Evolutionary conservation across 1,140 invertebrate genomes (phyloP).

Genomic region (Belonocnema kinseyi): DNA sequence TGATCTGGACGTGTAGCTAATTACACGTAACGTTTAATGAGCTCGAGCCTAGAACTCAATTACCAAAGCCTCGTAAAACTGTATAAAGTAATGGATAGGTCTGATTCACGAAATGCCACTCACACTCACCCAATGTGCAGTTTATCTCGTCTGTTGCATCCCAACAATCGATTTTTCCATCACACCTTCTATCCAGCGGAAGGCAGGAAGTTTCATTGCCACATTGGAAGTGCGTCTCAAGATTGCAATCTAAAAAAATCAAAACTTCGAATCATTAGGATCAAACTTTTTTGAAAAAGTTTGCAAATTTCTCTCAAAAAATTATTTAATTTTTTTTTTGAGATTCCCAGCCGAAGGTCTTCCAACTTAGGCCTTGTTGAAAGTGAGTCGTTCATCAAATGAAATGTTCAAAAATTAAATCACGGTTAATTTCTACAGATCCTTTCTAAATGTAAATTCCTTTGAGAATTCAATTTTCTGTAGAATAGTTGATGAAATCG

Average conservation of each 20-base stretch:
- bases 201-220: slow-evolving; percentile 86
- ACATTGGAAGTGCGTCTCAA: slow-evolving; percentile 84
- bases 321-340: not conserved
- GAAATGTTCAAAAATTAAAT: no score
- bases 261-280: slow-evolving; percentile 13
- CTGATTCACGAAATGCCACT: slow-evolving; percentile 50
- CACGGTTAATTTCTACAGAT: no score
- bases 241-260: slow-evolving; percentile 80
- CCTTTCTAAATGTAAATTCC: no score
- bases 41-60: slow-evolving; percentile 9
- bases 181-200: slow-evolving; percentile 81
- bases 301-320: no score
- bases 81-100: slow-evolving; percentile 24
- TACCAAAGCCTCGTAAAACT: slow-evolving; percentile 15
- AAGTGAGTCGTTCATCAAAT: no score
- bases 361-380: no score
- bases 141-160: slow-evolving; percentile 87
- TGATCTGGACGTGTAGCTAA: not conserved
- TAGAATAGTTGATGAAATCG: no score
- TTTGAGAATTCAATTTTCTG: no score
- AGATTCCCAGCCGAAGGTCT: no score
- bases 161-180: slow-evolving; percentile 87
- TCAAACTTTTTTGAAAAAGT: not conserved
- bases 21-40: slow-evolving; percentile 10
- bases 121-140: slow-evolving; percentile 83